Percentiles rank a stretch among this genome's conserved stretches.
phyloP scores from a whole-genome alignment of 2,797 vertebrate genomes.

The Esox masquinongy region DNA sequence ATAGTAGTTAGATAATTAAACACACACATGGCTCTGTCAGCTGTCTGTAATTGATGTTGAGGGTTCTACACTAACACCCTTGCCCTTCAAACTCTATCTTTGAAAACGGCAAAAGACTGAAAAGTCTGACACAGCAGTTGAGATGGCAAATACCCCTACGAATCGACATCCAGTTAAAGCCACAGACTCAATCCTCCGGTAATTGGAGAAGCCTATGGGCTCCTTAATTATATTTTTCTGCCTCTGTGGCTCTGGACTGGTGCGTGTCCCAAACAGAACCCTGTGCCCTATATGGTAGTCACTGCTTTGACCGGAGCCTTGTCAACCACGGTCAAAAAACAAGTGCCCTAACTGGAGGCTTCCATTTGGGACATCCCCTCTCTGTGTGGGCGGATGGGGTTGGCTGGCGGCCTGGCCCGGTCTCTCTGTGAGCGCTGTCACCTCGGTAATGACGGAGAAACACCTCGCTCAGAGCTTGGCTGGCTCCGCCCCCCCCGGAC shows the following conservation, averaged over 20 bases:
- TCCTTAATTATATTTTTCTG: slow-evolving; percentile 30
- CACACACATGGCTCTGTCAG: neutral
- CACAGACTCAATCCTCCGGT: neutral
- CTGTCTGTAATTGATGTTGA: slow-evolving; percentile 2
- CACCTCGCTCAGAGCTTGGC: slow-evolving; percentile 50
- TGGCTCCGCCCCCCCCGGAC: slow-evolving; percentile 33
- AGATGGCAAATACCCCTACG: neutral
- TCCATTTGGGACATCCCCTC: neutral
- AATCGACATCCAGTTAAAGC: neutral
- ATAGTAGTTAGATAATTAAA: neutral
- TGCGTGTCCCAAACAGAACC: neutral
- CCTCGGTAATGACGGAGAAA: slow-evolving; percentile 64
- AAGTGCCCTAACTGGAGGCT: neutral
- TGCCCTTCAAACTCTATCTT: neutral
- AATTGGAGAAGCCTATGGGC: neutral
- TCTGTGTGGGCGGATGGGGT: slow-evolving; percentile 40
- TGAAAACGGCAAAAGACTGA: neutral
- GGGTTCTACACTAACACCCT: neutral
- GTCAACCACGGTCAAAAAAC: neutral
- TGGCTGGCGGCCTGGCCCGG: slow-evolving; percentile 46
- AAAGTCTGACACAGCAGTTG: neutral
- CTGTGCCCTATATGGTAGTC: neutral
- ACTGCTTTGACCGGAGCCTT: too few relatives aligned
- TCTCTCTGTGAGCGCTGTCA: slow-evolving; percentile 57
- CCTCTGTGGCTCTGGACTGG: slow-evolving; percentile 10